phyloP scores from a whole-genome alignment of 2,888 invertebrate genomes.

The Caenorhabditis sp. region DNA sequence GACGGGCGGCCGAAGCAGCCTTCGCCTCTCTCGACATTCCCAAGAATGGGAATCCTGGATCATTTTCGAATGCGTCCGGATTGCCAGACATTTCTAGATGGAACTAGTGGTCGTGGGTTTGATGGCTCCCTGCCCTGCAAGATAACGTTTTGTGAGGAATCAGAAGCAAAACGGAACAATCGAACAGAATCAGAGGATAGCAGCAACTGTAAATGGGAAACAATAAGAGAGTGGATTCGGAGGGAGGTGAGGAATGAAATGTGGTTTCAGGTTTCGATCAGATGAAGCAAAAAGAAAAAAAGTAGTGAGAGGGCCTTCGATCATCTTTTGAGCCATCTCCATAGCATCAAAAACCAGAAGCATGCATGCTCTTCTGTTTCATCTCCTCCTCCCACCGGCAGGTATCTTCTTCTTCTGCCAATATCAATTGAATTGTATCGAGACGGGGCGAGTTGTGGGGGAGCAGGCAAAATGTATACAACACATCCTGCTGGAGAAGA shows the following conservation, averaged over 20 bases:
- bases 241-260: background rate
- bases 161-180: background rate
- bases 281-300: slow-evolving; percentile 31
- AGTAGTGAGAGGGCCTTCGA: slow-evolving; percentile 27
- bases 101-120: slow-evolving; percentile 33
- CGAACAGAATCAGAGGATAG: background rate
- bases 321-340: slow-evolving; percentile 32
- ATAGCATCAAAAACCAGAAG: slow-evolving; percentile 56
- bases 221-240: background rate
- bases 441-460: slow-evolving; percentile 31
- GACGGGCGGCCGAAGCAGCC: slow-evolving; percentile 77
- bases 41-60: slow-evolving; percentile 80
- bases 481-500: slow-evolving; percentile 43
- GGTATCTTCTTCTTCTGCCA: slow-evolving; percentile 31
- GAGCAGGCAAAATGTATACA: slow-evolving; percentile 55
- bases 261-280: slow-evolving; percentile 29
- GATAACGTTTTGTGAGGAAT: background rate
- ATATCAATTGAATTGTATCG: slow-evolving; percentile 49
- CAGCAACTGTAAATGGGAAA: background rate
- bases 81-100: slow-evolving; percentile 64
- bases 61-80: slow-evolving; percentile 77
- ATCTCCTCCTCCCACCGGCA: slow-evolving; percentile 32
- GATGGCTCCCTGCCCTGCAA: slow-evolving; percentile 53
- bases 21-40: slow-evolving; percentile 73
- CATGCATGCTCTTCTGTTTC: slow-evolving; percentile 31